A percentile compares a stretch with the other conserved stretches of the same genome.
Evolutionary conservation across 2,797 vertebrate genomes (phyloP).

Genomic region (Artibeus jamaicensis): DNA sequence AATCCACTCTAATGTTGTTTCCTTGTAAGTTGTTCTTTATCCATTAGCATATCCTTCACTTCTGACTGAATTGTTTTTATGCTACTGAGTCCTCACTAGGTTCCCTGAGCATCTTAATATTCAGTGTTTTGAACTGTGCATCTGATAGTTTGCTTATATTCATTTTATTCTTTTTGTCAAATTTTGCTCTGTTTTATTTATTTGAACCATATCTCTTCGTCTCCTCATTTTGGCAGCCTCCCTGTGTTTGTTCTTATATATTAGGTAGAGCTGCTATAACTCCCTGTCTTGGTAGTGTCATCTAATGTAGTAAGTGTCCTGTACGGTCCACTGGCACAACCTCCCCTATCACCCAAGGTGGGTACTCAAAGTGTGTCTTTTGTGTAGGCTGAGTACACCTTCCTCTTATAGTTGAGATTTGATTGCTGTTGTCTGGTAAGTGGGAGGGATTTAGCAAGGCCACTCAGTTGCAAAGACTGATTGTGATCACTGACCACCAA

Average conservation of each 20-base stretch:
- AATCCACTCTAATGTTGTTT: neutral
- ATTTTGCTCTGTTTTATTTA: neutral
- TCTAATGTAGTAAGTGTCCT: neutral
- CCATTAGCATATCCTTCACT: neutral
- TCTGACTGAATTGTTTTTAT: no score
- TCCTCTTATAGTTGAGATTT: neutral
- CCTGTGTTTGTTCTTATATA: neutral
- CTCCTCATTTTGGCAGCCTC: neutral
- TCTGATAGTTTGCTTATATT: neutral
- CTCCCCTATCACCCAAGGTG: neutral
- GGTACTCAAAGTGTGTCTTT: neutral
- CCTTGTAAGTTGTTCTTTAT: neutral
- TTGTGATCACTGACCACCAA: neutral
- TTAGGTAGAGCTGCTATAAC: neutral
- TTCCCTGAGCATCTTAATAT: neutral
- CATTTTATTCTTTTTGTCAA: neutral
- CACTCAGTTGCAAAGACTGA: neutral
- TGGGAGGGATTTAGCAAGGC: neutral
- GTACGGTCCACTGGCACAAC: neutral
- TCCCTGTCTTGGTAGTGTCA: neutral
- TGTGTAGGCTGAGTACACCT: neutral
- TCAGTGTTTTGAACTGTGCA: neutral
- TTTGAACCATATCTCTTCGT: neutral
- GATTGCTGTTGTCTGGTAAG: neutral
- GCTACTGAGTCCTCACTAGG: neutral